Base-by-base conservation (phyloP, 2,113 vertebrate species). In the Rissa tridactyla region DNA sequence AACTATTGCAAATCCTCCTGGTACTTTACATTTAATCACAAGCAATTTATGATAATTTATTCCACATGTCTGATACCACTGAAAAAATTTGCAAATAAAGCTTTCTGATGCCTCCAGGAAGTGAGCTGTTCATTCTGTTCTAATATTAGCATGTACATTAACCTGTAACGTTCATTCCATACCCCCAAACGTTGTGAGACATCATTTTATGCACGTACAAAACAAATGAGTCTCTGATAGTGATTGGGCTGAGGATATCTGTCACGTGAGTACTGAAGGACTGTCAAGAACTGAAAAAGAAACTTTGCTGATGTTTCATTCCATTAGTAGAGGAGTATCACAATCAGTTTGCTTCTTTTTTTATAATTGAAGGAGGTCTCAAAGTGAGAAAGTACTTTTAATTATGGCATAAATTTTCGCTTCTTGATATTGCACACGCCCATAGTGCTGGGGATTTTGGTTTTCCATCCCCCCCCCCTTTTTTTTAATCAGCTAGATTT, bases 71-170 rank as follows among this genome's bases (percentile, higher is more conserved):
- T 96, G 94, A 85, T 95, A 97, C 95, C 86, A 86, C 58, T 8
- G 26, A 73, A 91, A 57, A 91, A 69, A 82, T 34, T 44, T 91
- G 88, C 80, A 86, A 92, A 91, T 76, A 95, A 84, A 86, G 94
- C 82, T 88, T 92, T 82, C 68, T 26, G 91, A 96, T 92, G 95
- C 90, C 83, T 96, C 62, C 97, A 96, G 98, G 97, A 98, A 97
- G 96, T 88, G 93, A 96, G 80, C 57, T 62, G 79, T 88, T 97
- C 84, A 15, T 65, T 94, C 78, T 92, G 44, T 90, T 96, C 97
- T 98, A 98, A 98, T 98, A 96, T 98, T 98, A 98, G 98, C 96
- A 95, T 46, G 30, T 46, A 66, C 42, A 34, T 46, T 66, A 94
- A 84, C 90, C 75, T 27, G 64, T 57, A 97, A 40, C 38, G 65